These are phyloP conservation scores for Temnothorax curvispinosus DNA, from an alignment of 1,140 invertebrate genomes.

Conservation along the genomic window DNA sequence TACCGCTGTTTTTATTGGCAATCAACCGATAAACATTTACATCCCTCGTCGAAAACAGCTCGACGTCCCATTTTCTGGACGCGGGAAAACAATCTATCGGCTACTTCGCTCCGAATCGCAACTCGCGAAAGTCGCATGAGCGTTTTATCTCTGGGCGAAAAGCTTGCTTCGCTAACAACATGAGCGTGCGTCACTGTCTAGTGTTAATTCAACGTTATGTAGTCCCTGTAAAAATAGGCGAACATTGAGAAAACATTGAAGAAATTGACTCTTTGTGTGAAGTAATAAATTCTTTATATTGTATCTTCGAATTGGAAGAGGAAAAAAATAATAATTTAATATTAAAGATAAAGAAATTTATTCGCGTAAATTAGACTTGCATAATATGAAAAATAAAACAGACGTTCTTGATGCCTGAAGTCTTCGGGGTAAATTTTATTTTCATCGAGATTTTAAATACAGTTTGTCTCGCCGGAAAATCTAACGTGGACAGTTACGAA, in stretches of 20 bases:
- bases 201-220: not conserved
- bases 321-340: not conserved
- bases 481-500: not conserved
- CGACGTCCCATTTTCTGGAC: conserved; percentile 65
- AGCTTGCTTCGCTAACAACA: not conserved
- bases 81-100: conserved; percentile 13
- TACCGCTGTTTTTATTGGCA: conserved; percentile 75
- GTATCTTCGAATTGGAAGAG: not conserved
- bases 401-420: not conserved
- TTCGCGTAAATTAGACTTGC: not conserved
- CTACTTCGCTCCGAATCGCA: not conserved
- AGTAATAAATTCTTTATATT: no score
- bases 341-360: not conserved
- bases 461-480: not conserved
- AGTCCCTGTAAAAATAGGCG: not conserved
- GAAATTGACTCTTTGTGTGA: not conserved
- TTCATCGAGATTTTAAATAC: not conserved
- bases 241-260: not conserved
- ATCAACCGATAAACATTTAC: conserved; percentile 74
- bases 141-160: not conserved
- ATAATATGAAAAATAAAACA: not conserved
- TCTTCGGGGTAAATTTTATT: not conserved
- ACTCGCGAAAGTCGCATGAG: not conserved
- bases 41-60: conserved; percentile 62
- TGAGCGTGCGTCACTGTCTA: not conserved